Conservation (phyloP, 2,113 vertebrate species). For the Vidua macroura region DNA sequence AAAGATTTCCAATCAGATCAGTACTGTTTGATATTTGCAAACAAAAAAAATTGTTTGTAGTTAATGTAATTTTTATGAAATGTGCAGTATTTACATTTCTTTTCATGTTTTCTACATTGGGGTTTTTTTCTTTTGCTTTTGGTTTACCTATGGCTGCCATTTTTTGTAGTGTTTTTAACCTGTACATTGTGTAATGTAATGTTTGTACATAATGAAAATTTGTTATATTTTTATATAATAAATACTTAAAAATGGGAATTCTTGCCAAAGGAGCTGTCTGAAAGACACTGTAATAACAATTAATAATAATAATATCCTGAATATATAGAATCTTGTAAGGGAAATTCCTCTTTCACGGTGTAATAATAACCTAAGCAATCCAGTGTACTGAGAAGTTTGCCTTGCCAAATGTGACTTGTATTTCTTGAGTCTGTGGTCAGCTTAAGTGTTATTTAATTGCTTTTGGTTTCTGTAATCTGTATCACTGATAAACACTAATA, state of each 20-base stretch:
- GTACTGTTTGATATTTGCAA: conserved; percentile 83
- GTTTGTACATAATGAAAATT: conserved; percentile 84
- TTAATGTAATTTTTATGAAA: conserved; percentile 86
- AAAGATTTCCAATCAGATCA: conserved; percentile 73
- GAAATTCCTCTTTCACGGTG: conserved; percentile 70
- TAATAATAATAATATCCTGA: conserved; percentile 38
- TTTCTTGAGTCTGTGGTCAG: conserved; percentile 76
- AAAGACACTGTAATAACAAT: conserved; percentile 63
- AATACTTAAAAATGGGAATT: conserved; percentile 73
- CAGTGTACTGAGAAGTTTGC: conserved; percentile 72
- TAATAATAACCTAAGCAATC: conserved; percentile 65
- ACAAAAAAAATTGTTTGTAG: conserved; percentile 73
- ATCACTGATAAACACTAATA: conserved; percentile 82
- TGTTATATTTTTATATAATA: conserved; percentile 86
- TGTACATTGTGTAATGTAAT: conserved; percentile 85
- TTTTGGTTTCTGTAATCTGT: conserved; percentile 78
- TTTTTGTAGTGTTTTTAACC: conserved; percentile 81
- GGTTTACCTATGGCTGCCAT: conserved; percentile 73
- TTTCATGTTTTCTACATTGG: conserved; percentile 48
- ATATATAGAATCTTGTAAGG: conserved; percentile 69
- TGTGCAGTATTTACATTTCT: conserved; percentile 80
- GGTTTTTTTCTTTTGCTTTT: conserved; percentile 48
- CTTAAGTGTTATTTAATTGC: conserved; percentile 80
- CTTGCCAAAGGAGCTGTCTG: conserved; percentile 81
- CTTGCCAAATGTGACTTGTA: conserved; percentile 80